These are phyloP conservation scores for Passer montanus DNA, from an alignment of 2,113 vertebrate genomes.

Conservation along the genomic window DNA sequence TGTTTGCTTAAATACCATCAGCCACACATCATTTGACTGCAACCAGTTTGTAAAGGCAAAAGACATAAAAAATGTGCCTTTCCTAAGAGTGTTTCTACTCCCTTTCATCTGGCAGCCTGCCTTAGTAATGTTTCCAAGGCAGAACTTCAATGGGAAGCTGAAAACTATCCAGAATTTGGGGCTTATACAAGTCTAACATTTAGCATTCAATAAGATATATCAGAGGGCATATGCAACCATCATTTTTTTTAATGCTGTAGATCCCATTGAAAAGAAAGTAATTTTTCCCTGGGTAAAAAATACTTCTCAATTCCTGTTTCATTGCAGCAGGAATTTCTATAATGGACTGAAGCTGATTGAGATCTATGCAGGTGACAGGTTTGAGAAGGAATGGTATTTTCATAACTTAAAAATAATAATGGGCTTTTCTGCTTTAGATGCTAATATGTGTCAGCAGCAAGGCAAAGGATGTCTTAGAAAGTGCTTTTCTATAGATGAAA, in stretches of 20 bases:
- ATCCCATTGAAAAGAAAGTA: background rate
- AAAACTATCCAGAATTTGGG: constrained; percentile 13
- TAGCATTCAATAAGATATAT: constrained; percentile 9
- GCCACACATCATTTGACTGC: background rate
- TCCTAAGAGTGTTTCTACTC: background rate
- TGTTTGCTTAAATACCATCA: background rate
- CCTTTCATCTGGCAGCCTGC: constrained; percentile 7
- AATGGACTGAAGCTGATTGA: constrained; percentile 10
- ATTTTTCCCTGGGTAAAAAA: background rate
- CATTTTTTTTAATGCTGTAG: constrained; percentile 8
- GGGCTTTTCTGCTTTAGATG: background rate
- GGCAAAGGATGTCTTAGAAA: background rate
- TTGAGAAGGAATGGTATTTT: constrained; percentile 2
- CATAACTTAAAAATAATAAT: constrained; percentile 35
- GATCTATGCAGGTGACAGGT: background rate
- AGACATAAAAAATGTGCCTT: background rate
- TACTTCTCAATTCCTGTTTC: constrained; percentile 9
- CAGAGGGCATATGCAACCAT: constrained; percentile 2
- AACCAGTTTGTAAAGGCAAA: background rate
- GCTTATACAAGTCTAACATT: constrained; percentile 13
- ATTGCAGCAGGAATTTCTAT: background rate
- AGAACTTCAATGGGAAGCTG: constrained; percentile 27
- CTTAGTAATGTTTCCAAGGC: constrained; percentile 9
- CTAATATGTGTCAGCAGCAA: background rate
- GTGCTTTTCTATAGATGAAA: background rate